A percentile compares a stretch with the other conserved stretches of the same genome.
These are phyloP conservation scores for Steinernema carpocapsae DNA, from an alignment of 2,888 invertebrate species.

Conservation along the genomic window DNA sequence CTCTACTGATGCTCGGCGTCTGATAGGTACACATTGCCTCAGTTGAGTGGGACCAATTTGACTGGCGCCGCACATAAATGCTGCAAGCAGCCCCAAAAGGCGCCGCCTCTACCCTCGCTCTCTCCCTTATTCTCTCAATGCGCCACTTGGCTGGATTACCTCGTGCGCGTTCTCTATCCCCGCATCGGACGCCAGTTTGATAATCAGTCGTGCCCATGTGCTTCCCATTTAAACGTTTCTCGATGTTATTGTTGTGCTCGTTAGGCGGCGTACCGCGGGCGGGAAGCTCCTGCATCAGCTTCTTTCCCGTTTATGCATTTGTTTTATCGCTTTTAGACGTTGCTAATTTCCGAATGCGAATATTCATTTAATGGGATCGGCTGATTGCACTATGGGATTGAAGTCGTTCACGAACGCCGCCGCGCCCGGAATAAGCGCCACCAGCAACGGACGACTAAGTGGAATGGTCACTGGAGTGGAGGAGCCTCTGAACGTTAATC, in stretches of 20 bases:
- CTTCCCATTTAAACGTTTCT: not conserved
- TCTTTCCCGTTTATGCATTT: too few species aligned
- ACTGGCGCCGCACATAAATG: slow-evolving; percentile 30
- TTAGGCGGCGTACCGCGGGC: not conserved
- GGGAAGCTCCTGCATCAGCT: not conserved
- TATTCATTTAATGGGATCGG: slow-evolving; percentile 2
- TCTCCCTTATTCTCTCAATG: slow-evolving; percentile 33
- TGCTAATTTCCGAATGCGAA: slow-evolving; percentile 13
- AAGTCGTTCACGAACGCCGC: slow-evolving; percentile 31
- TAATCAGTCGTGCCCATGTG: not conserved
- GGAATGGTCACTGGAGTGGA: not conserved
- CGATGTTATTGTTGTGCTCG: not conserved
- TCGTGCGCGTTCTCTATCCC: slow-evolving; percentile 32
- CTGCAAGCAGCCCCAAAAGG: slow-evolving; percentile 33
- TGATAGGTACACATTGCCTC: slow-evolving; percentile 25
- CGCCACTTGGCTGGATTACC: slow-evolving; percentile 35
- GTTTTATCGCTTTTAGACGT: not conserved
- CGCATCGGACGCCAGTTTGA: slow-evolving; percentile 8
- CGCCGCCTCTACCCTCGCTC: slow-evolving; percentile 32
- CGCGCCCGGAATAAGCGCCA: not conserved
- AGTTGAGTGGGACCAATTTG: slow-evolving; percentile 33
- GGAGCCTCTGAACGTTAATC: slow-evolving; percentile 27
- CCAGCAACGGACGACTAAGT: slow-evolving; percentile 12
- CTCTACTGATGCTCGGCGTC: not conserved
- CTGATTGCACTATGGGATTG: slow-evolving; percentile 25